Percentiles rank a stretch among this genome's conserved stretches.
phyloP scores from a whole-genome alignment of 2,113 vertebrate genomes.

The Austrofundulus limnaeus region DNA sequence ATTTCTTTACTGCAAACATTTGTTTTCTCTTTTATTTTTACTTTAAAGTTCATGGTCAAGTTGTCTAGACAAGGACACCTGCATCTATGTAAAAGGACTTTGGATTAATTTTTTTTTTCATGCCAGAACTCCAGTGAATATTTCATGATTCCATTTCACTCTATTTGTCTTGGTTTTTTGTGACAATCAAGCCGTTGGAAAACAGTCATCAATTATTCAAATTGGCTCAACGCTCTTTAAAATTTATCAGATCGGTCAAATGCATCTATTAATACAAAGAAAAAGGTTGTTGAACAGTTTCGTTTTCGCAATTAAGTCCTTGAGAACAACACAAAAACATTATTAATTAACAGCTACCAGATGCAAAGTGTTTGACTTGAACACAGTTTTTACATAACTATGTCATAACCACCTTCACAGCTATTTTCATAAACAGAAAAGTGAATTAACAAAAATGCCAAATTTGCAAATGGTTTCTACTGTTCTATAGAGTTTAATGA shows the following conservation, averaged over 20 bases:
- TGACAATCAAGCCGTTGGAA: slow-evolving; percentile 92
- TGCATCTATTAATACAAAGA: slow-evolving; percentile 44
- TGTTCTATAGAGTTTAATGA: background rate
- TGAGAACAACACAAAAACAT: slow-evolving; percentile 36
- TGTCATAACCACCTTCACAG: background rate
- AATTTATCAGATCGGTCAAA: slow-evolving; percentile 79
- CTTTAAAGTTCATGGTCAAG: slow-evolving; percentile 39
- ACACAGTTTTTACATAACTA: background rate
- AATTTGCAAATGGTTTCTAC: background rate
- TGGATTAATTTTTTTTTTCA: slow-evolving; percentile 88
- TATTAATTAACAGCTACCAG: slow-evolving; percentile 46
- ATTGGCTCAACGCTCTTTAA: slow-evolving; percentile 87
- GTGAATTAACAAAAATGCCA: background rate
- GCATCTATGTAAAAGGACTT: slow-evolving; percentile 82
- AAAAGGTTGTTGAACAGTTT: slow-evolving; percentile 56
- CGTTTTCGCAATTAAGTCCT: slow-evolving; percentile 63
- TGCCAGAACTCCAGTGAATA: slow-evolving; percentile 91
- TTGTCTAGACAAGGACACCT: slow-evolving; percentile 35
- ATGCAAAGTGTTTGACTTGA: slow-evolving; percentile 34
- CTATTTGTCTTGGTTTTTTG: slow-evolving; percentile 96
- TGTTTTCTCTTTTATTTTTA: slow-evolving; percentile 14
- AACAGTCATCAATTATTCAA: slow-evolving; percentile 96
- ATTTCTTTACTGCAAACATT: slow-evolving; percentile 5
- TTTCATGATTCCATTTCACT: slow-evolving; percentile 96
- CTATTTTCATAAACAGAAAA: background rate